Base-by-base conservation (phyloP, 2,888 invertebrate genomes). In the Mimas tiliae region DNA sequence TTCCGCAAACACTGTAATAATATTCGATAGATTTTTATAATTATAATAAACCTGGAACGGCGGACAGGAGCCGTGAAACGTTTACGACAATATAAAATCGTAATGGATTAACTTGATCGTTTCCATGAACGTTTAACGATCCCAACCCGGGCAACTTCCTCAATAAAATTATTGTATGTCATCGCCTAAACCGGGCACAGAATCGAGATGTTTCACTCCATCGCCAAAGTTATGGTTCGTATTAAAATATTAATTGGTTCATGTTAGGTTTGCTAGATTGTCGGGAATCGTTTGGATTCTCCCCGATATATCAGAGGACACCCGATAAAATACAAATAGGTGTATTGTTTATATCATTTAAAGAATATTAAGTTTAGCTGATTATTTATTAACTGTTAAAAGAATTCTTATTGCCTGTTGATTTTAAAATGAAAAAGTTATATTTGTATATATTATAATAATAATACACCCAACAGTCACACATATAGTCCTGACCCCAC, bases 31-130 rank as follows among this genome's bases (percentile, higher is more conserved):
- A 72, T 76, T 77, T 79, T 82, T 79, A 79, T 82, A 85, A 83
- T 85, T 81, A 82, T 77, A 70, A 81, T 81, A 87, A 89, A 87
- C 74, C 82, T 82, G 82, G 73, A 85, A 83, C 84, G 79, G 82
- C 83, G 81, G 86, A 83, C 87, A 86, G 84, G 78, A 85, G 86
- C 88, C 87, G 81, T 90, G 90, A 89, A 89, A 86, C 87, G 84
- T 93, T 93, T 91, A 93, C 86, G 90, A 88, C 84, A 83, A 75
- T 87, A 91, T 92, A 90, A 91, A 92, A 91, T 86, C 75, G 86
- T 91, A 92, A 92, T 90, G 91, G 88, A 89, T 91, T 86, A 89
- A 88, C 83, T 88, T 86, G 88, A 90, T 91, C 85, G 87, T 83
- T 84, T 79, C 83, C 84, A 85, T 82, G 83, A 81, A 73, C 82